phyloP scores from a whole-genome alignment of 2,888 invertebrate genomes.

The Ceriagrion tenellum region DNA sequence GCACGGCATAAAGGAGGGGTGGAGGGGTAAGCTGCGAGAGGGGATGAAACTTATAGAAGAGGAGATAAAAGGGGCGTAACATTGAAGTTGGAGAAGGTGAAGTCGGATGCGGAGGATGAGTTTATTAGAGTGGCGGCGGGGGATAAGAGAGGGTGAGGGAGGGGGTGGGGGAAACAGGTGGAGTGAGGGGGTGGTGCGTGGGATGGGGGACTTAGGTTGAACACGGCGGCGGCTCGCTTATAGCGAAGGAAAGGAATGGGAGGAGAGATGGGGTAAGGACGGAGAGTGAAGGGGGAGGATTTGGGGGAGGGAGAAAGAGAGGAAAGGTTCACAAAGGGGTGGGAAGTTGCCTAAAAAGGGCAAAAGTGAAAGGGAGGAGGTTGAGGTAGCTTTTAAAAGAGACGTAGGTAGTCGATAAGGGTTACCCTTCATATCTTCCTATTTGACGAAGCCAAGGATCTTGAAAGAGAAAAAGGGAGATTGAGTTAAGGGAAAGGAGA shows the following conservation, averaged over 20 bases:
- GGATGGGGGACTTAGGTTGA: not conserved
- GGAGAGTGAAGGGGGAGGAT: not conserved
- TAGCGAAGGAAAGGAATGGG: not conserved
- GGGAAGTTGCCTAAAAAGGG: constrained; percentile 43
- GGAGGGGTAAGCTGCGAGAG: not conserved
- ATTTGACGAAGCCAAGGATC: constrained; percentile 36
- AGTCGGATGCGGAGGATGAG: not conserved
- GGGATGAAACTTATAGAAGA: not conserved
- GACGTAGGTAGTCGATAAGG: constrained; percentile 27
- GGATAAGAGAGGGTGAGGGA: not conserved
- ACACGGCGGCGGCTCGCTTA: not conserved
- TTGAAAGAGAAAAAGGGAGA: constrained; percentile 28
- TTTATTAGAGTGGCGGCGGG: not conserved
- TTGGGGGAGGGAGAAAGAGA: not conserved
- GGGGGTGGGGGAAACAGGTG: not conserved
- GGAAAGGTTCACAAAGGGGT: not conserved
- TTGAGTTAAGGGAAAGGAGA: not conserved
- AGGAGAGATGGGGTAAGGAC: no score
- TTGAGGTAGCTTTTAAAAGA: not conserved
- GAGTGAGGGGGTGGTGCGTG: not conserved
- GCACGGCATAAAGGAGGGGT: no score
- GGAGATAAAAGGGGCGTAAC: constrained; percentile 29
- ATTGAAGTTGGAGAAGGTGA: constrained; percentile 6
- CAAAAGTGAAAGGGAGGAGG: constrained; percentile 30
- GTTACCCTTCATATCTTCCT: constrained; percentile 27